These are phyloP conservation scores for Cyphomyrus discorhynchus DNA, from an alignment of 2,113 vertebrate genomes.

Conservation along the genomic window DNA sequence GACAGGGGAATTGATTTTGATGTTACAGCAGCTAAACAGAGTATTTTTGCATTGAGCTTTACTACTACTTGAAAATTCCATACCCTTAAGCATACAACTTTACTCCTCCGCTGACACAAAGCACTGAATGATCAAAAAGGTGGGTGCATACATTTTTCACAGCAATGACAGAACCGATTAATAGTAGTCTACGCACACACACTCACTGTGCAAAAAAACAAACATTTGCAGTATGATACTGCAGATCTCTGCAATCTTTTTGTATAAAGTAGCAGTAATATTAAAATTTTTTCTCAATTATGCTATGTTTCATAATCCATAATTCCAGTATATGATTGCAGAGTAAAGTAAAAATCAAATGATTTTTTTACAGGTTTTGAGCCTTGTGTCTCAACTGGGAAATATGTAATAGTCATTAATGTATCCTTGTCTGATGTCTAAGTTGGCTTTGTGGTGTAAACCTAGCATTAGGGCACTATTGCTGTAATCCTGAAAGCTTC, in stretches of 20 bases:
- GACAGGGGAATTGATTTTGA: slow-evolving; percentile 18
- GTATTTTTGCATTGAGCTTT: slow-evolving; percentile 10
- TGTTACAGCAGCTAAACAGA: slow-evolving; percentile 15
- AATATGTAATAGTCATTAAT: neutral
- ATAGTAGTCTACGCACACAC: slow-evolving; percentile 18
- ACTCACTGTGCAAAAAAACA: slow-evolving; percentile 27
- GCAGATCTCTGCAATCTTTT: slow-evolving; percentile 31
- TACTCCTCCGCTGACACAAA: slow-evolving; percentile 13
- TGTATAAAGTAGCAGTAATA: slow-evolving; percentile 36
- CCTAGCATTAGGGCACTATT: neutral
- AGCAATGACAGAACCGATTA: slow-evolving; percentile 13
- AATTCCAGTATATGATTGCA: slow-evolving; percentile 17
- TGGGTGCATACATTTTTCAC: slow-evolving; percentile 9
- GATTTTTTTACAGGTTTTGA: neutral
- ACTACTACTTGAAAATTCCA: slow-evolving; percentile 23
- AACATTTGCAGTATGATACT: slow-evolving; percentile 24
- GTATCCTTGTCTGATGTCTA: neutral
- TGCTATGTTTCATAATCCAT: slow-evolving; percentile 32
- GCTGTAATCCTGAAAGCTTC: neutral
- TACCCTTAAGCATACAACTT: slow-evolving; percentile 7
- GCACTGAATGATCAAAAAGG: slow-evolving; percentile 9
- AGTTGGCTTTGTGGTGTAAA: neutral
- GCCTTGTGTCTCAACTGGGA: neutral
- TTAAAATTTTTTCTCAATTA: slow-evolving; percentile 28
- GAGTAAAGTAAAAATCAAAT: neutral